Base-by-base conservation (phyloP, 2,797 vertebrate genomes). In the Sebastolobus altivelis region DNA sequence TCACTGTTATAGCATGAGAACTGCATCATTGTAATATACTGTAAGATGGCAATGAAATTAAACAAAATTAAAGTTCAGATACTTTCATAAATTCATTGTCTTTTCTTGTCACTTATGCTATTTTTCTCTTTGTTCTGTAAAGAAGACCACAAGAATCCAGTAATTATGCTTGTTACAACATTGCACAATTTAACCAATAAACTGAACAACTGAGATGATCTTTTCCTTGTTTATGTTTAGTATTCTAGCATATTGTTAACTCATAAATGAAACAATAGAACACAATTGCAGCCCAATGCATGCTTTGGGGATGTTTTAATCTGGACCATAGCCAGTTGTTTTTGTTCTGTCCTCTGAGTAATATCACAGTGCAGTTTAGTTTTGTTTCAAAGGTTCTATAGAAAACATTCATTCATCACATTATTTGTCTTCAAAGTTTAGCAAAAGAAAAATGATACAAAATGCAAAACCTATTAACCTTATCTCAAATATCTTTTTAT, bases 241-340 rank as follows among this genome's bases (percentile, higher is more conserved):
- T 33, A 40, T 56, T 56, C 27, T 33, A 58, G 37, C 12, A 35
- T 12, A 59, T 25, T 38, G 11, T 58, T 43, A 63, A 62, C 14
- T 43, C 5, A 37, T 27, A 35, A 49, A 67, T 52, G 1, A 12
- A 59, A 22, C 9, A 71, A 65, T 4, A 38, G 22, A n/a, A 40
- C 35, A 55, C 20, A 33, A 25, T 13, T 68, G 6, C 40, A 54
- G 56, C 22, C 5, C 5, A 52, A 38, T 77, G 16, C 14, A 52
- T 65, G 54, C 31, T 49, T 59, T 52, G 27, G 37, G 37, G 38
- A 59, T 37, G 29, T 66, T 79, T 66, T 68, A 33, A 68, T 60
- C 61, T 66, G 61, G 31, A 52, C 8, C 49, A 59, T 2, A 31
- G 25, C 31, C 18, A 66, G 31, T 49, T 72, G 43, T 62, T 60